phyloP scores from a whole-genome alignment of 2,888 invertebrate species.

The Melieria omissa region DNA sequence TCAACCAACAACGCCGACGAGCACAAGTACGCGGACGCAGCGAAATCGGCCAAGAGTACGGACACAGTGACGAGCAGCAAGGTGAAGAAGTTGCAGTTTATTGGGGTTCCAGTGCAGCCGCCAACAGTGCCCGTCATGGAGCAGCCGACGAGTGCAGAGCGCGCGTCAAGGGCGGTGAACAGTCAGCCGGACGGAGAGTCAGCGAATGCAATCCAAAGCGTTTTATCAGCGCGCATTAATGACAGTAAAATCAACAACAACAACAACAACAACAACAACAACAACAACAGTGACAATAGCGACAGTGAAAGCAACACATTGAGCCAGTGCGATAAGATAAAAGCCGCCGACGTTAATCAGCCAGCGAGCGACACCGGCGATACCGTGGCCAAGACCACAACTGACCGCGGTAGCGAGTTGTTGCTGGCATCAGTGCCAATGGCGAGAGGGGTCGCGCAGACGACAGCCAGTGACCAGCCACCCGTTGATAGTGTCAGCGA shows the following conservation, averaged over 20 bases:
- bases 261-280: conserved; percentile 26
- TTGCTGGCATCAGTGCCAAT: too few relatives aligned
- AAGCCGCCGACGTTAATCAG: conserved; percentile 14
- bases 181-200: background rate
- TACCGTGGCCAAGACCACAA: background rate
- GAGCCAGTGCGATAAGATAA: conserved; percentile 25
- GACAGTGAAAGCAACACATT: background rate
- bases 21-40: conserved; percentile 25
- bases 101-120: conserved; percentile 51
- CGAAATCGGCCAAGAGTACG: background rate
- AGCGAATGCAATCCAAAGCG: conserved; percentile 10
- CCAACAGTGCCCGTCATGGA: conserved; percentile 49
- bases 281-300: conserved; percentile 5
- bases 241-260: conserved; percentile 26
- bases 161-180: conserved; percentile 16
- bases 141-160: conserved; percentile 35
- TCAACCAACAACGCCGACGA: conserved; percentile 33
- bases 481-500: too few relatives aligned
- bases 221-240: background rate
- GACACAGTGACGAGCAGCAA: conserved; percentile 24
- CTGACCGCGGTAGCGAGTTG: background rate
- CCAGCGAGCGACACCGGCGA: background rate
- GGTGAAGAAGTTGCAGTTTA: conserved; percentile 48
- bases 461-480: too few relatives aligned
- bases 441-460: too few relatives aligned